These are phyloP conservation scores for Acestrorhynchus altus DNA, from an alignment of 2,797 vertebrate genomes.

Conservation along the genomic window DNA sequence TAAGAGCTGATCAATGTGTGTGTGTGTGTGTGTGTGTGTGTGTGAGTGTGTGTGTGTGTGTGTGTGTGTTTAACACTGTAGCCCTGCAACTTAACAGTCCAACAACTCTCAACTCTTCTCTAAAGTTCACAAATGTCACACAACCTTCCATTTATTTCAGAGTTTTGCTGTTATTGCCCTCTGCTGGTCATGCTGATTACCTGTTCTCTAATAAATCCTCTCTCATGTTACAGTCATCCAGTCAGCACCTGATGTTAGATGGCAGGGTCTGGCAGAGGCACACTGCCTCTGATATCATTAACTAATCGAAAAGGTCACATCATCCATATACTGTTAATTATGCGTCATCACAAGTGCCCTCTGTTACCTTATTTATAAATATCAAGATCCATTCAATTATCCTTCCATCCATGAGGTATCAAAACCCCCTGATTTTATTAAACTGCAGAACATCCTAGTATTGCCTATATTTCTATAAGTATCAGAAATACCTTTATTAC, in stretches of 20 bases:
- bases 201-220: slow-evolving; percentile 39
- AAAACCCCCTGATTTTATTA: no score
- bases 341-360: no score
- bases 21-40: neutral
- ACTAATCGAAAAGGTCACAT: neutral
- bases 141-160: neutral
- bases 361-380: no score
- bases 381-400: neutral
- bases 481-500: no score
- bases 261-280: slow-evolving; percentile 46
- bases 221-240: slow-evolving; percentile 12
- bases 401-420: neutral
- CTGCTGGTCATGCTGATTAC: slow-evolving; percentile 58
- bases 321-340: neutral
- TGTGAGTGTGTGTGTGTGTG: no score
- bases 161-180: slow-evolving; percentile 55
- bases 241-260: slow-evolving; percentile 23
- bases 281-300: neutral
- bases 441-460: no score
- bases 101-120: neutral
- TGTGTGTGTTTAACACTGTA: neutral
- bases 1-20: neutral
- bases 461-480: no score
- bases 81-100: neutral
- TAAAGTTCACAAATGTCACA: neutral